Conservation (phyloP, 2,888 invertebrate species). For the Germaria angustata region DNA sequence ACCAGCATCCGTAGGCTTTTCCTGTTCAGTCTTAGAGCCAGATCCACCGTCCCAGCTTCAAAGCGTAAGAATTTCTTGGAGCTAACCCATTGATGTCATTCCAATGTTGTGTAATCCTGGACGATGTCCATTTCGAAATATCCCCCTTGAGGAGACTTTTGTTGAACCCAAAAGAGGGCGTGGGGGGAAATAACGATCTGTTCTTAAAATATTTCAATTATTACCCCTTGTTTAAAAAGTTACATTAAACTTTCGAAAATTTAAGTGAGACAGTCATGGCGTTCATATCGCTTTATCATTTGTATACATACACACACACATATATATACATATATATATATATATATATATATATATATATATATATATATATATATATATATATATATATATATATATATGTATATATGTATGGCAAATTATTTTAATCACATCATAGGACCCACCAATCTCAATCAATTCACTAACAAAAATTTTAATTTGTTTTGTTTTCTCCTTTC, state of each 20-base stretch:
- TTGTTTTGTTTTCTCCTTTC: not conserved
- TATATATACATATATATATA: not conserved
- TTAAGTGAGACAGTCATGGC: not conserved
- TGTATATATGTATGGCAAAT: not conserved
- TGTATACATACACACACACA: not conserved
- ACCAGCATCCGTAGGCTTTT: no score
- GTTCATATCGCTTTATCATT: not conserved
- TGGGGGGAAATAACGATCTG: no score
- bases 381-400: not conserved
- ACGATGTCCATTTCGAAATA: no score
- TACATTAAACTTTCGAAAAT: not conserved
- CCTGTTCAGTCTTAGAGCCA: no score
- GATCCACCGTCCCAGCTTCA: no score
- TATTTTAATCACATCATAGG: constrained; percentile 16
- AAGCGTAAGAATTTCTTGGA: no score
- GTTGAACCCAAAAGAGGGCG: no score
- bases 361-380: not conserved
- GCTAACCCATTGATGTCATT: no score
- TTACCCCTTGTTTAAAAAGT: no score
- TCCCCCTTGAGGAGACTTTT: no score
- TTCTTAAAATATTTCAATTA: no score
- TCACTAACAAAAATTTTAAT: not conserved
- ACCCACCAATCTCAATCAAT: constrained; percentile 41
- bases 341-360: not conserved
- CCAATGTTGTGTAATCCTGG: no score